Base-by-base conservation (phyloP, 2,113 vertebrate genomes). In the Ursus arctos region DNA sequence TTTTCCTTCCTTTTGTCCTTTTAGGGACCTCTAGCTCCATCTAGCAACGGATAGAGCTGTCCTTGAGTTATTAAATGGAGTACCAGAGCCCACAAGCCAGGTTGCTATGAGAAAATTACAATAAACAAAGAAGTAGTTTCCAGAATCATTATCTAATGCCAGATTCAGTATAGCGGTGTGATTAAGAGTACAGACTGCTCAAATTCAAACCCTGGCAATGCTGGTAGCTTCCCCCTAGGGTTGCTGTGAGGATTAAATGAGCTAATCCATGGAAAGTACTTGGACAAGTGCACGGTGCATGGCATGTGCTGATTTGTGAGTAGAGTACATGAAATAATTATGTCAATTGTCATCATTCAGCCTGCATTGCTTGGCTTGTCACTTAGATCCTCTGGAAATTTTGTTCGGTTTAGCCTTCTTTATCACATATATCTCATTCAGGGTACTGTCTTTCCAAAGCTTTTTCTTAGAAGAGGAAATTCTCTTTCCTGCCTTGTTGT, bases 21-120 rank as follows among this genome's bases (percentile, higher is more conserved):
- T 53, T 22, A 79, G 96, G 96, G 93, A 82, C 31, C 22, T 72
- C 72, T 47, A 36, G 31, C 59, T 83, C 40, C 63, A 40, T 84
- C 83, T 51, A 63, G 16, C 53, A 96, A 49, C 94, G 81, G 92
- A 76, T 16, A 57, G 74, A 69, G n/a, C 55, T 57, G 26, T 77
- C 83, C 40, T 87, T 79, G 55, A 72, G 43, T 72, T 84, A 84
- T 83, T 93, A 94, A 84, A 8, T 81, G 43, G 82, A 87, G 63
- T 55, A 11, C 24, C 51, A 57, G 85, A 51, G 61, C 28, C 88
- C 76, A 55, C 16, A 40, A 72, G 93, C 51, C 74, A 87, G 21
- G 19, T 40, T 65, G 47, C 3, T 67, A 81, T 79, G 80, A 43
- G 63, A 63, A 92, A 96, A 57, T 95, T 53, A 55, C 40, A 95